These are phyloP conservation scores for Chymomyza fuscimana DNA, from an alignment of 2,888 invertebrate species.

Conservation along the genomic window DNA sequence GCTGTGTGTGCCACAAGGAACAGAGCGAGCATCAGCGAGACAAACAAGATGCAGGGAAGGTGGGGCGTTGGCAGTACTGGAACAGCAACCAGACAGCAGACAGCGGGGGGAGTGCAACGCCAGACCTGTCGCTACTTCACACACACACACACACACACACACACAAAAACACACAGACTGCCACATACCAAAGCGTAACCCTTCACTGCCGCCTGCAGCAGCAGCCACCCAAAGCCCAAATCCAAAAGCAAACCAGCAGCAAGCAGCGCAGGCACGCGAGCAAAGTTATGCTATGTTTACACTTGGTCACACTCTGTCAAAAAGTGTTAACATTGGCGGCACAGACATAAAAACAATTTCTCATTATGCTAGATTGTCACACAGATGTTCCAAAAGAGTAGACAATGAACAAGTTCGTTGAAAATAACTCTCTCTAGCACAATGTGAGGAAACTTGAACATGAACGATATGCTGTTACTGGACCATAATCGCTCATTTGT, in stretches of 20 bases:
- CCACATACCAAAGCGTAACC: constrained; percentile 39
- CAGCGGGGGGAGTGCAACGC: constrained; percentile 13
- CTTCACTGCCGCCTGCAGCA: constrained; percentile 42
- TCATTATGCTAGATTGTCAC: too few species aligned
- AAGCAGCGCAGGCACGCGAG: constrained; percentile 23
- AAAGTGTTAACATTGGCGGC: too few species aligned
- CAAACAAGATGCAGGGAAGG: constrained; percentile 11
- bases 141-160: constrained; percentile 11
- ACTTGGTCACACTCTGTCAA: too few species aligned
- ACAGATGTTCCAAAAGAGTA: too few species aligned
- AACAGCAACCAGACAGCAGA: constrained; percentile 12
- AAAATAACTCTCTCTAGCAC: too few species aligned
- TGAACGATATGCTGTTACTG: too few species aligned
- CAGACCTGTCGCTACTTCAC: constrained; percentile 62
- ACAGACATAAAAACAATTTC: too few species aligned
- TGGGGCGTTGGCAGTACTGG: constrained; percentile 20
- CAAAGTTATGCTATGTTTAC: constrained; percentile 53
- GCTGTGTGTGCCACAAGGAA: constrained; percentile 53
- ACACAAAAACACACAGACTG: background rate
- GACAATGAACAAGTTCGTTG: too few species aligned
- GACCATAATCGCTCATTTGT: too few species aligned
- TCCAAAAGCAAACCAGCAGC: constrained; percentile 22
- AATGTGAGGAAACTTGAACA: too few species aligned
- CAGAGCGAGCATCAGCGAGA: constrained; percentile 34
- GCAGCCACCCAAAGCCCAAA: constrained; percentile 43